Conservation (phyloP, 2,113 vertebrate genomes). For the Cololabis saira region DNA sequence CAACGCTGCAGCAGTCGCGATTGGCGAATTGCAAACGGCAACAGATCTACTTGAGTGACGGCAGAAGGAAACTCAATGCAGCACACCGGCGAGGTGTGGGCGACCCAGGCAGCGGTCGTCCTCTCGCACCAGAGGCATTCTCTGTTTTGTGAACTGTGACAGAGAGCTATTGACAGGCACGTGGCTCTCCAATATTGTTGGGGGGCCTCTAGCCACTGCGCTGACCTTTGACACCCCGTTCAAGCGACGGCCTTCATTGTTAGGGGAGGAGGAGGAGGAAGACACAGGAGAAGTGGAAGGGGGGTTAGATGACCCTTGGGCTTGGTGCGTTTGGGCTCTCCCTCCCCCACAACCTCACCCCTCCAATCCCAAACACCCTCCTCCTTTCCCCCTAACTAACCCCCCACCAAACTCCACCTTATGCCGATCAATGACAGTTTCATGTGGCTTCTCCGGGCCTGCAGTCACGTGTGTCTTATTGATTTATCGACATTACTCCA, state of each 20-base stretch:
- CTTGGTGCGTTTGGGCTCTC: constrained; percentile 52
- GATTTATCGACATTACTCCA: constrained; percentile 85
- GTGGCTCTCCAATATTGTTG: constrained; percentile 68
- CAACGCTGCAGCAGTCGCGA: constrained; percentile 19
- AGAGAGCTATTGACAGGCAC: constrained; percentile 69
- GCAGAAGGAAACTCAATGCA: constrained; percentile 37
- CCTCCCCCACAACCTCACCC: constrained; percentile 62
- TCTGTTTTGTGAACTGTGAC: constrained; percentile 74
- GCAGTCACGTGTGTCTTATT: constrained; percentile 85
- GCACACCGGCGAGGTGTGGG: constrained; percentile 29
- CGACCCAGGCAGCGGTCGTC: constrained; percentile 37
- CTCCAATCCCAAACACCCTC: constrained; percentile 62
- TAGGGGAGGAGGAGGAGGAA: constrained; percentile 32
- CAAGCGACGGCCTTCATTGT: constrained; percentile 57
- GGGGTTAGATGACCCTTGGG: constrained; percentile 69
- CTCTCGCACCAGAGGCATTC: constrained; percentile 48
- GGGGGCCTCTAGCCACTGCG: constrained; percentile 62
- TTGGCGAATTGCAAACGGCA: constrained; percentile 38
- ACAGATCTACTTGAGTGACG: constrained; percentile 31
- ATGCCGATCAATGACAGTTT: constrained; percentile 87
- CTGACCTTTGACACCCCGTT: constrained; percentile 74
- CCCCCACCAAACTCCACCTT: constrained; percentile 65
- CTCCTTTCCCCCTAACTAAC: constrained; percentile 20
- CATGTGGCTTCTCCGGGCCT: constrained; percentile 84
- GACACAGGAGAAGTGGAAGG: constrained; percentile 37